Percentiles rank a stretch among this genome's conserved stretches.
phyloP scores from a whole-genome alignment of 2,113 vertebrate genomes.

The Taxidea taxus region DNA sequence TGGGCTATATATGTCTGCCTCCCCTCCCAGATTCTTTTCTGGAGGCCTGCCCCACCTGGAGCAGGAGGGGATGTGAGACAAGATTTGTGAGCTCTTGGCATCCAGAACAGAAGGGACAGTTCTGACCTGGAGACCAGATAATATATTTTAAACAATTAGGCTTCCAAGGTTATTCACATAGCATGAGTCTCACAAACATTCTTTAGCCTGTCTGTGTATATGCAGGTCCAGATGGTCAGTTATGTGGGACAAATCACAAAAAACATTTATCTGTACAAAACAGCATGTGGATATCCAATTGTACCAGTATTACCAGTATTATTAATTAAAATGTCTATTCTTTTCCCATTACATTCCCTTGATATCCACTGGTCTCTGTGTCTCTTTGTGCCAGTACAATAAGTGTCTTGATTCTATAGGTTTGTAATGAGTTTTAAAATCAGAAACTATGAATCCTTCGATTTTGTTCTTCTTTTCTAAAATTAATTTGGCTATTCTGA shows the following conservation, averaged over 20 bases:
- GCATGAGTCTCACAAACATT: neutral
- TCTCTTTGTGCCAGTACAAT: neutral
- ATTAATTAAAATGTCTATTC: neutral
- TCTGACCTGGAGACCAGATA: neutral
- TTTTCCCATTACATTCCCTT: neutral
- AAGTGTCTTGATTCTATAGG: neutral
- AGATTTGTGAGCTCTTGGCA: neutral
- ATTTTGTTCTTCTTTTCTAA: neutral
- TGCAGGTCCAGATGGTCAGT: neutral
- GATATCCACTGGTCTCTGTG: neutral
- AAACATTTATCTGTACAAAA: neutral
- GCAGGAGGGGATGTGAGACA: neutral
- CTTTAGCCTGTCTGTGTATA: neutral
- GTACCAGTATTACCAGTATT: neutral
- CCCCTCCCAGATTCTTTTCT: neutral
- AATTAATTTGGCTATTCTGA: neutral
- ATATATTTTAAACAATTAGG: neutral
- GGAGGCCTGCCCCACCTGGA: neutral
- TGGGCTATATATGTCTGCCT: neutral
- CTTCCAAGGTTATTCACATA: neutral
- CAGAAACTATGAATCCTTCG: neutral
- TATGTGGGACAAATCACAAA: neutral
- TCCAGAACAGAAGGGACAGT: neutral
- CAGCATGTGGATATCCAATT: neutral
- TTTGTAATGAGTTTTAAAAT: constrained; percentile 6